phyloP scores from a whole-genome alignment of 2,888 invertebrate genomes.

The Dendrolimus pini region DNA sequence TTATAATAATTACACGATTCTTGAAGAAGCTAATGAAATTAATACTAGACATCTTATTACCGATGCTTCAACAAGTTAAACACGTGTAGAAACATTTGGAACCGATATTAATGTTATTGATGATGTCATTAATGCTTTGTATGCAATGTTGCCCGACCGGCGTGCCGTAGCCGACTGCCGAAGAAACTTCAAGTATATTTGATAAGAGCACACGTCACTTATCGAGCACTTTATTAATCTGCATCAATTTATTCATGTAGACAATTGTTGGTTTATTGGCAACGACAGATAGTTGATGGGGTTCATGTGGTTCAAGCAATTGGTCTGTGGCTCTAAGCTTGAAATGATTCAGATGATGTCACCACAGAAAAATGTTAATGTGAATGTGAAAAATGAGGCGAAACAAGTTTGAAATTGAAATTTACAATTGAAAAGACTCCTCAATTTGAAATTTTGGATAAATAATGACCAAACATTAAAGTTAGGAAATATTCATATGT shows the following conservation, averaged over 20 bases:
- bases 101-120: slow-evolving; percentile 15
- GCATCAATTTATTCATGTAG: slow-evolving; percentile 66
- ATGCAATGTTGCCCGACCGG: slow-evolving; percentile 37
- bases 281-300: slow-evolving; percentile 14
- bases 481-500: too few species aligned
- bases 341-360: too few species aligned
- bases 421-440: too few species aligned
- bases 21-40: neutral
- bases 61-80: neutral
- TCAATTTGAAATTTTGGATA: too few species aligned
- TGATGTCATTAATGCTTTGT: slow-evolving; percentile 20
- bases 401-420: too few species aligned
- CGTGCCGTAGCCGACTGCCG: slow-evolving; percentile 52
- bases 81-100: slow-evolving; percentile 7
- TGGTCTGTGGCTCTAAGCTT: neutral
- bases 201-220: slow-evolving; percentile 63
- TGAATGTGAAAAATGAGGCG: too few species aligned
- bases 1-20: neutral
- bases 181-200: slow-evolving; percentile 48
- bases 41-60: neutral
- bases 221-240: slow-evolving; percentile 67
- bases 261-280: slow-evolving; percentile 40
- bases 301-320: slow-evolving; percentile 3
- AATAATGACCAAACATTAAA: too few species aligned
- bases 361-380: too few species aligned